phyloP scores from a whole-genome alignment of 2,113 vertebrate genomes.

The Dromaius novaehollandiae region DNA sequence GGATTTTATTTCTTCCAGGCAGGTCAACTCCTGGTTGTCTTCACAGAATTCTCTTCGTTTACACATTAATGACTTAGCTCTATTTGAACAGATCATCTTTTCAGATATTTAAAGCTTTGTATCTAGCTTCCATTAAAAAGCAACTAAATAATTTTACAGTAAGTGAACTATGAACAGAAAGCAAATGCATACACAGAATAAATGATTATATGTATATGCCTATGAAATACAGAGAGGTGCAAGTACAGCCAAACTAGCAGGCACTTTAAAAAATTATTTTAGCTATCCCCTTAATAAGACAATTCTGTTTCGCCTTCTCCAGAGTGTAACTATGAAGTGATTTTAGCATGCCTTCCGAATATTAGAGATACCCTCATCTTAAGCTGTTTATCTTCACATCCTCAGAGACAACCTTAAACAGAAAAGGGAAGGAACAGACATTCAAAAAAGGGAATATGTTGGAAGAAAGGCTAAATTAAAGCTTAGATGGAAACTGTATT shows the following conservation, averaged over 20 bases:
- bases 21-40: neutral
- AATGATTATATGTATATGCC: neutral
- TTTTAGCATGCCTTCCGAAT: neutral
- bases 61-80: neutral
- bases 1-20: neutral
- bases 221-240: neutral
- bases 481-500: slow-evolving; percentile 32
- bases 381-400: slow-evolving; percentile 49
- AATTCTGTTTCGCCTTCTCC: neutral
- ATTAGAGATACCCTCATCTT: slow-evolving; percentile 30
- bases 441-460: neutral
- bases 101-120: neutral
- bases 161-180: neutral
- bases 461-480: slow-evolving; percentile 48
- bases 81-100: neutral
- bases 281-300: neutral
- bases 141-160: neutral
- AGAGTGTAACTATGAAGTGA: neutral
- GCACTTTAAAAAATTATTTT: neutral
- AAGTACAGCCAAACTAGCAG: neutral
- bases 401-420: slow-evolving; percentile 52
- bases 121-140: neutral
- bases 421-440: neutral
- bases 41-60: neutral
- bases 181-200: neutral